Percentiles rank a stretch among this genome's conserved stretches.
These are phyloP conservation scores for Pocillopora damicornis DNA, from an alignment of 64 coral and sea anemone genomes.

Conservation along the genomic window DNA sequence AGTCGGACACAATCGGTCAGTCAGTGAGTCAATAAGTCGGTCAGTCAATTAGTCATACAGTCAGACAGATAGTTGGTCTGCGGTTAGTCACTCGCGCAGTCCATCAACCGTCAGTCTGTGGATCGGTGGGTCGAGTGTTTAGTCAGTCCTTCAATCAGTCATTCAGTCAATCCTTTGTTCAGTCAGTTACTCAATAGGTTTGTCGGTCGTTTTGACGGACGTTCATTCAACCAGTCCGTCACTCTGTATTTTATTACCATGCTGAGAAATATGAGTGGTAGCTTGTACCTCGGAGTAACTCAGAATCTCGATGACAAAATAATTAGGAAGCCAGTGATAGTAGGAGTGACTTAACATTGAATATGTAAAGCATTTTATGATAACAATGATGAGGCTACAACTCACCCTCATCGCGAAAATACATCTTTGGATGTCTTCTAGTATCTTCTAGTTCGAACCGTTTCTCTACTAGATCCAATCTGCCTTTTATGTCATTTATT, in stretches of 20 bases:
- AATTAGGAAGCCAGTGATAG: not conserved
- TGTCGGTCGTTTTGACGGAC: not conserved
- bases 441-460: not conserved
- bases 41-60: not conserved
- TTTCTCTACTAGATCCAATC: conserved; percentile 1
- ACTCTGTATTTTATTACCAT: not conserved
- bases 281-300: no score
- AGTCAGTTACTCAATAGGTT: not conserved
- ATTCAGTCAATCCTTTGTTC: not conserved
- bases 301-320: not conserved
- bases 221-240: not conserved
- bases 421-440: not conserved
- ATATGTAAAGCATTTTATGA: not conserved
- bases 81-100: no score
- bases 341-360: not conserved
- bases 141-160: not conserved
- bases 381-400: not conserved
- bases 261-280: no score
- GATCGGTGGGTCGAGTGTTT: no score
- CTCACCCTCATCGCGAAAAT: conserved; percentile 1
- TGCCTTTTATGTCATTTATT: not conserved
- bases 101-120: no score
- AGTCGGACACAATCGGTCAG: not conserved
- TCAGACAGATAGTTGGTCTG: not conserved
- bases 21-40: not conserved